Percentiles rank a stretch among this genome's conserved stretches.
These are phyloP conservation scores for Amphipyra tragopoginis DNA, from an alignment of 2,888 invertebrate genomes.

Conservation along the genomic window DNA sequence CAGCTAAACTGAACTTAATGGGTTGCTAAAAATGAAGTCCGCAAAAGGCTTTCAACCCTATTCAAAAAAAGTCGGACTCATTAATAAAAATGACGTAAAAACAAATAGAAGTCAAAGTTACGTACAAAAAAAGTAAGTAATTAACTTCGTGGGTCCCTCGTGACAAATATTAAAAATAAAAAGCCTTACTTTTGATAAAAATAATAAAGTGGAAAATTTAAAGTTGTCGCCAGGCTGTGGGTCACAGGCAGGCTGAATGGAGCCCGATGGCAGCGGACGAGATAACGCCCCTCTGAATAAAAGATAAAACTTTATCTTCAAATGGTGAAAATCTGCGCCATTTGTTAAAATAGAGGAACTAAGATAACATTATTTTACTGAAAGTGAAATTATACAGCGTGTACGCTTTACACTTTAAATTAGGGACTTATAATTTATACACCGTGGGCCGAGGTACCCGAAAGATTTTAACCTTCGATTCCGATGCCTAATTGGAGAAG, in stretches of 20 bases:
- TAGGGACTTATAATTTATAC: too few relatives aligned
- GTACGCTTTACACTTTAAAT: neutral
- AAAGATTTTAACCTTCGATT: too few relatives aligned
- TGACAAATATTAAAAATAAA: slow-evolving; percentile 36
- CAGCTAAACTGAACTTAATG: too few relatives aligned
- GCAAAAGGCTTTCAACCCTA: neutral
- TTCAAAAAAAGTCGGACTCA: slow-evolving; percentile 35
- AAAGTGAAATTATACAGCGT: slow-evolving; percentile 28
- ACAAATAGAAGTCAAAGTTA: slow-evolving; percentile 18
- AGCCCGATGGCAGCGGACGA: slow-evolving; percentile 23
- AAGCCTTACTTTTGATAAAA: slow-evolving; percentile 48
- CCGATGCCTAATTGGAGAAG: too few relatives aligned
- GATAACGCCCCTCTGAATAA: slow-evolving; percentile 58
- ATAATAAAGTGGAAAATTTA: slow-evolving; percentile 55
- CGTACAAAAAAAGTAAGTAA: slow-evolving; percentile 31
- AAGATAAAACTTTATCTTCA: slow-evolving; percentile 61
- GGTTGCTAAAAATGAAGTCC: neutral
- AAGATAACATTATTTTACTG: slow-evolving; percentile 32
- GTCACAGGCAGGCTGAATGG: slow-evolving; percentile 41
- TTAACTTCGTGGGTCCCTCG: slow-evolving; percentile 15
- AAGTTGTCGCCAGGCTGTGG: slow-evolving; percentile 42
- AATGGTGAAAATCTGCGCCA: slow-evolving; percentile 53
- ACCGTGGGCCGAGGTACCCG: too few relatives aligned
- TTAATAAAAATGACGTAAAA: slow-evolving; percentile 36
- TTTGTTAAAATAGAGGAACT: slow-evolving; percentile 42